Conservation (phyloP, 1,140 invertebrate species). For the Coptotermes formosanus region DNA sequence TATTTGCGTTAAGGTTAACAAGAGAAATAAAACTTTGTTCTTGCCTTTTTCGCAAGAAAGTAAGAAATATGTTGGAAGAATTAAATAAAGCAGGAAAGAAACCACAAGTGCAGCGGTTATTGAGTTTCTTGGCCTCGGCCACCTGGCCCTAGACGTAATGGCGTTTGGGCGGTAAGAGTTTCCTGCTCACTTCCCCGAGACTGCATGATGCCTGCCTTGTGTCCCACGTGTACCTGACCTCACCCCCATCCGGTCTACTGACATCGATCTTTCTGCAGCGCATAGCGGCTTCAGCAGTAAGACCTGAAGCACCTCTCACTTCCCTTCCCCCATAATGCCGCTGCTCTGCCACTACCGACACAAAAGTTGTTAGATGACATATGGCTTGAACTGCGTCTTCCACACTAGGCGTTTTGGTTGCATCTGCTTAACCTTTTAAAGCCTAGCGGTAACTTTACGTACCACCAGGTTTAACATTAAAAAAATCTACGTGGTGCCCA, state of each 20-base stretch:
- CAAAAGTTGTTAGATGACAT: no score
- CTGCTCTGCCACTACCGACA: background rate
- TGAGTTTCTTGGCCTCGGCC: background rate
- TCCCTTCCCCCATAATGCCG: background rate
- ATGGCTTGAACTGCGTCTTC: no score
- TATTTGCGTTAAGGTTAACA: background rate
- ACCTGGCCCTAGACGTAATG: background rate
- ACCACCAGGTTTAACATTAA: no score
- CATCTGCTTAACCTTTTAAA: no score
- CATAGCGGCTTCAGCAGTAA: background rate
- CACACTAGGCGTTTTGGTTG: no score
- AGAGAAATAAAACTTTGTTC: background rate
- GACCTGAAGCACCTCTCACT: background rate
- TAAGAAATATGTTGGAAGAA: background rate
- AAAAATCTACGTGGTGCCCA: no score
- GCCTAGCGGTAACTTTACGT: no score
- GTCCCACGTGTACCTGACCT: background rate
- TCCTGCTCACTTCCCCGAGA: background rate
- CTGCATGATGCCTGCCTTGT: background rate
- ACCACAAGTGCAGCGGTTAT: background rate
- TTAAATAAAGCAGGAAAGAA: background rate
- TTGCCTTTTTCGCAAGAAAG: background rate
- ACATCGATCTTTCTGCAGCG: background rate
- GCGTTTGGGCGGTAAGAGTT: background rate
- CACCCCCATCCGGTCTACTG: background rate